Percentiles rank a stretch among this genome's conserved stretches.
Evolutionary conservation across 2,797 vertebrate genomes (phyloP).

Genomic region (Pipistrellus nathusii): DNA sequence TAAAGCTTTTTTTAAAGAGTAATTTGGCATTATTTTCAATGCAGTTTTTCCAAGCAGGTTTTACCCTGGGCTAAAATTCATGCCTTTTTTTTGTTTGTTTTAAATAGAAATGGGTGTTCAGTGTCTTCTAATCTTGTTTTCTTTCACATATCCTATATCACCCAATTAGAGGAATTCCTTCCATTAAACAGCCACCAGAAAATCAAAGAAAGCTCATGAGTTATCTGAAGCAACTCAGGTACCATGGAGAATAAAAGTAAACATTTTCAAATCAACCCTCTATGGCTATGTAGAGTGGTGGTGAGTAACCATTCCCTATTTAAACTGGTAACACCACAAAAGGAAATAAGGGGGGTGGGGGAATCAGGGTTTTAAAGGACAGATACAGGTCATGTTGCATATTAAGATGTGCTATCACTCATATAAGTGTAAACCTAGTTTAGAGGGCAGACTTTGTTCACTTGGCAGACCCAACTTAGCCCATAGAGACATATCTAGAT

Average conservation of each 20-base stretch:
- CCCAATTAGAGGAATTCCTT: not conserved
- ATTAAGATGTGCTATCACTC: not conserved
- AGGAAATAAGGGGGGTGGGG: not conserved
- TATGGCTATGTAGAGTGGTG: not conserved
- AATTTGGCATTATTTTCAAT: slow-evolving; percentile 24
- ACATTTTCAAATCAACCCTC: not conserved
- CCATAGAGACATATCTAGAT: not conserved
- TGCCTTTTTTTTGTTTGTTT: not conserved
- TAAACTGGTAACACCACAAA: not conserved
- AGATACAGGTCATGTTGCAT: not conserved
- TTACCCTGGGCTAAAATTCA: slow-evolving; percentile 12
- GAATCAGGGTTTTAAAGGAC: slow-evolving; percentile 10
- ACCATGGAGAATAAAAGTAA: not conserved
- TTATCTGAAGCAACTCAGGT: not conserved
- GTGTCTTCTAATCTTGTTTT: not conserved
- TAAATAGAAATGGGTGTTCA: slow-evolving; percentile 32
- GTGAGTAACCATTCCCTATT: not conserved
- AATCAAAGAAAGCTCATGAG: not conserved
- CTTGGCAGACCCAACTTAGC: not conserved
- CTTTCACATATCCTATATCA: not conserved
- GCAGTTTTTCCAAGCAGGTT: slow-evolving; percentile 5
- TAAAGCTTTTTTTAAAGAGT: not conserved
- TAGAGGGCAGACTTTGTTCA: not conserved
- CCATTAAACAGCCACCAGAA: not conserved
- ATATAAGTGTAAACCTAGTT: not conserved